These are phyloP conservation scores for Xiphophorus couchianus DNA, from an alignment of 2,113 vertebrate genomes.

Conservation along the genomic window DNA sequence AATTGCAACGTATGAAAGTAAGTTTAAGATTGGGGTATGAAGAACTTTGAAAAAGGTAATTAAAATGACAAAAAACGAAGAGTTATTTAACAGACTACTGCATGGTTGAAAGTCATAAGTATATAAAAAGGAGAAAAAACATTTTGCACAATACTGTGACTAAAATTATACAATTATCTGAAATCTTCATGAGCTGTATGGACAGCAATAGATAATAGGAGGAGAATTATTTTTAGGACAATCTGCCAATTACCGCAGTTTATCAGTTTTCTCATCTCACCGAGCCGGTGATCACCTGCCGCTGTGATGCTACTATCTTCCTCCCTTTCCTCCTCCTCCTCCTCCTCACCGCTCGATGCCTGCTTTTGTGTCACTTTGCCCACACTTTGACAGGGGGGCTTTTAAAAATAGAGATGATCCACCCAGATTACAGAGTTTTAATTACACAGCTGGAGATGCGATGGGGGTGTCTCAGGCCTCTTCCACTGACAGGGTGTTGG, in stretches of 20 bases:
- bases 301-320: conserved; percentile 26
- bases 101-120: too few relatives aligned
- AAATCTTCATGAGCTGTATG: conserved; percentile 13
- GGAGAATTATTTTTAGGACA: conserved; percentile 27
- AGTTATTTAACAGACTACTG: too few relatives aligned
- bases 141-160: too few relatives aligned
- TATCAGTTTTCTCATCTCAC: conserved; percentile 42
- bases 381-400: conserved; percentile 62
- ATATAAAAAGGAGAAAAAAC: too few relatives aligned
- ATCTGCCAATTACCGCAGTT: conserved; percentile 52
- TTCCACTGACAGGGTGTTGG: conserved; percentile 49
- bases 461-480: conserved; percentile 56
- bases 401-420: conserved; percentile 79
- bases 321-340: not conserved
- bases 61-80: too few relatives aligned
- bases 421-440: conserved; percentile 81
- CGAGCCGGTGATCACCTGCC: conserved; percentile 56
- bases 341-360: conserved; percentile 27
- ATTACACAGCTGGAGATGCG: conserved; percentile 78
- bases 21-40: too few relatives aligned
- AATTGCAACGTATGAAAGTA: too few relatives aligned
- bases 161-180: too few relatives aligned
- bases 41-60: too few relatives aligned
- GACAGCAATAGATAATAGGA: conserved; percentile 21
- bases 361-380: conserved; percentile 65